phyloP scores from a whole-genome alignment of 2,797 vertebrate species.

The Vireo griseus region DNA sequence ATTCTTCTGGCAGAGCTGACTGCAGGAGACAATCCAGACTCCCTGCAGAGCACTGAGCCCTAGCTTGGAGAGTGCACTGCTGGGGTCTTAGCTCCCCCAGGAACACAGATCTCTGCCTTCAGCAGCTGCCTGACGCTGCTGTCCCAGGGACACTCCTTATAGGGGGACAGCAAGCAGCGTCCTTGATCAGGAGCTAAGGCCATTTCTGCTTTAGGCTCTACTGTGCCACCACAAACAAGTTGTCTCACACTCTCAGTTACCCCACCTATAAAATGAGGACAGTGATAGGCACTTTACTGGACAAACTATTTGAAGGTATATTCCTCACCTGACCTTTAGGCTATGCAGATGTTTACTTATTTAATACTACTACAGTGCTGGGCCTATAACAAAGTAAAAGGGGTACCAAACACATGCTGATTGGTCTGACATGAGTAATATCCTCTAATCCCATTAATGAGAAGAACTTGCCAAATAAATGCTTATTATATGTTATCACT shows the following conservation, averaged over 20 bases:
- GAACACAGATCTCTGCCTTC: neutral
- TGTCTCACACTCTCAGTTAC: neutral
- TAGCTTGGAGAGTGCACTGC: neutral
- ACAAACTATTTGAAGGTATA: neutral
- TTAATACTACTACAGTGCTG: neutral
- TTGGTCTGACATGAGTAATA: neutral
- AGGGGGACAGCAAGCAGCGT: neutral
- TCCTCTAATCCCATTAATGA: neutral
- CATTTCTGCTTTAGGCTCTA: neutral
- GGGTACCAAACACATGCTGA: neutral
- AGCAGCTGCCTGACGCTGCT: neutral
- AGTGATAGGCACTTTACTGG: neutral
- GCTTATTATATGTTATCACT: neutral
- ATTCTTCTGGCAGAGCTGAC: neutral
- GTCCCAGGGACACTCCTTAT: neutral
- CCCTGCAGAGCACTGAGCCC: neutral
- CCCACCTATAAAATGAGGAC: neutral
- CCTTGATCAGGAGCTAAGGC: neutral
- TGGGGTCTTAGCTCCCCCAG: neutral
- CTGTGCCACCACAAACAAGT: neutral
- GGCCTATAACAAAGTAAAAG: neutral
- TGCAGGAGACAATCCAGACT: neutral
- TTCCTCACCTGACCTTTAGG: neutral
- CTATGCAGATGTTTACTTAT: neutral
- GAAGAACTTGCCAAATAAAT: neutral